Base-by-base conservation (phyloP, 2,797 vertebrate species). In the Mus spretus region DNA sequence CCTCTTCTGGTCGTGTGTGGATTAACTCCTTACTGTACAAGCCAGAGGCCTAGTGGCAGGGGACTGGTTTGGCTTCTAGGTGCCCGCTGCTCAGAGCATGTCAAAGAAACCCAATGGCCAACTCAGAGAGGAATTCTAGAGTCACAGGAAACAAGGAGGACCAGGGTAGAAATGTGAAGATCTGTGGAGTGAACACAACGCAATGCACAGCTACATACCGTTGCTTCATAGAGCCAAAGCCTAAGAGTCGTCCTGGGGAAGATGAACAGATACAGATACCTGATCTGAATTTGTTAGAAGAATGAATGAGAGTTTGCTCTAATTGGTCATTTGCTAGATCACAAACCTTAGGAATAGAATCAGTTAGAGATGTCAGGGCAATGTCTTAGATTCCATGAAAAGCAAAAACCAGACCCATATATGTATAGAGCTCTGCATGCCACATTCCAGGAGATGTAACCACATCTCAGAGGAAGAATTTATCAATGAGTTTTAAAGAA, bases 71-170 rank as follows among this genome's bases (percentile, higher is more conserved):
- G 63, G 44, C 19, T 50, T 17, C 3, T 50, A 34, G 44, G 11
- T 14, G 2, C 7, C 34, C n/a, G 9, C 15, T 72, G n/a, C 37
- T 6, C 0, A 28, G 74, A 14, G 10, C 10, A 34, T 0, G 1
- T 19, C 11, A 20, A 78, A 31, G 28, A 77, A 31, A 31, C 12
- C 55, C 19, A 65, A 11, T 50, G 22, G 34, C 4, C 2, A 24
- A 2, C 28, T 47, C 34, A 4, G 8, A 70, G n/a, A 19, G n/a
- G 26, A n/a, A 65, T 19, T n/a, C 13, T 31, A 26, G 6, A 78
- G 10, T 77, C 40, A 24, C 15, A 1, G 31, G 63, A 47, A 91
- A n/a, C 53, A 72, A 6, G 11, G 47, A 44, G 28, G 75, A 31
- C 0, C 8, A 17, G 40, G 12, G 9, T 59, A 82, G 75, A 61